Evolutionary conservation across 2,113 vertebrate genomes (phyloP).

Genomic region (Anolis carolinensis): DNA sequence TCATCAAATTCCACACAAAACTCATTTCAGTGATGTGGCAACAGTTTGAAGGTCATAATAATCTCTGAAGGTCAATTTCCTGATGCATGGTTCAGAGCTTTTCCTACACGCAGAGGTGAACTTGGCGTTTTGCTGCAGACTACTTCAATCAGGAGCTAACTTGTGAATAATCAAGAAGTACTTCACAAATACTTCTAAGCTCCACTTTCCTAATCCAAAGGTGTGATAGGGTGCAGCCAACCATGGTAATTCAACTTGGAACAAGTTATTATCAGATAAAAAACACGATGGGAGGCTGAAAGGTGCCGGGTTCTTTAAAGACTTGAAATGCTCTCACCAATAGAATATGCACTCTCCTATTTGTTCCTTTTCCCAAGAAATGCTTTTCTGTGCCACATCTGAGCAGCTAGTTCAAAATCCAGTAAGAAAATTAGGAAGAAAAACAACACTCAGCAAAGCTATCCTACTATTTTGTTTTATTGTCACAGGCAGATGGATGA

Average conservation of each 20-base stretch:
- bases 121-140: conserved; percentile 67
- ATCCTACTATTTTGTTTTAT: conserved; percentile 3
- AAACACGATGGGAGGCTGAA: conserved; percentile 74
- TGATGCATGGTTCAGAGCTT: conserved; percentile 74
- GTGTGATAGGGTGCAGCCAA: conserved; percentile 79
- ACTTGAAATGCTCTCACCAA: conserved; percentile 56
- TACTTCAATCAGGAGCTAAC: conserved; percentile 81
- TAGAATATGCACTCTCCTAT: conserved; percentile 49
- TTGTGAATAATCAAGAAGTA: conserved; percentile 79
- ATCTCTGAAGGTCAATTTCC: conserved; percentile 81
- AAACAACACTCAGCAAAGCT: not conserved
- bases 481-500: not conserved
- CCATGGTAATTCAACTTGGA: conserved; percentile 77
- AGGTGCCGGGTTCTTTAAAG: conserved; percentile 68
- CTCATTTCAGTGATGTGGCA: conserved; percentile 52
- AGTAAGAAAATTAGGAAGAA: not conserved
- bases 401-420: conserved; percentile 7
- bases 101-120: conserved; percentile 58
- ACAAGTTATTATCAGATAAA: conserved; percentile 76
- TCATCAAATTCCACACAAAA: conserved; percentile 73
- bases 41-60: conserved; percentile 82
- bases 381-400: not conserved
- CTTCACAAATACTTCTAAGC: conserved; percentile 74
- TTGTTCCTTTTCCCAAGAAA: conserved; percentile 45
- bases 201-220: conserved; percentile 75